Base-by-base conservation (phyloP, 2,797 vertebrate species). In the Trachops cirrhosus region DNA sequence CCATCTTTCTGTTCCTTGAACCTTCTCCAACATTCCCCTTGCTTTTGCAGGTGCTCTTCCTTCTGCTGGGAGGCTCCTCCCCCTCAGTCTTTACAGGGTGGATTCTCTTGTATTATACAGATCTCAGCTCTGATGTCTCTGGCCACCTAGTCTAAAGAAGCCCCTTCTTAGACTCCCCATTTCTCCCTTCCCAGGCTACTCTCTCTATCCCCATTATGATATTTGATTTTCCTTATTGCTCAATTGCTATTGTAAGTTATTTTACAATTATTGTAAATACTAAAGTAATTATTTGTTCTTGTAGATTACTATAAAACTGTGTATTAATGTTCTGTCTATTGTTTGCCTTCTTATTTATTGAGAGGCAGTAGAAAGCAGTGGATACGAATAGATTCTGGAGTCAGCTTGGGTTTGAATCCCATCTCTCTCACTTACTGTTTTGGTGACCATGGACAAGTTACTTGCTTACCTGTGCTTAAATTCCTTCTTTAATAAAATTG, bases 401-500 rank as follows among this genome's bases (percentile, higher is more conserved):
- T 34, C 57, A 64, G 14, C 18, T 54, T 78, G n/a, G n/a, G 2
- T 78, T 82, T 59, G 73, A 93, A 82, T 21, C 1, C 18, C 18
- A 8, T 82, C 22, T 70, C 68, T 75, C 21, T 12, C 34, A 16
- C 6, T 83, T 48, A 85, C 3, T 64, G 18, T 62, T 18, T 64
- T 34, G 12, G 2, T 62, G 44, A 88, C 29, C 9, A 26, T 0
- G 0, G 24, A 12, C 5, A 29, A 39, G 18, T 84, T 41, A 34
- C 50, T 80, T 21, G 44, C 80, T 89, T 77, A 32, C 11, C 21
- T 41, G 0, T 9, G 9, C 29, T 94, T 90, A 12, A 16, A n/a
- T 80, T 70, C 71, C 12, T 71, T 64, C 46, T 50, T 64, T 74
- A 93, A 64, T 29, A 90, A 94, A 85, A 59, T 6, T 89, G 82